These are phyloP conservation scores for Rhabdornis inornatus DNA, from an alignment of 2,113 vertebrate species.

Conservation along the genomic window DNA sequence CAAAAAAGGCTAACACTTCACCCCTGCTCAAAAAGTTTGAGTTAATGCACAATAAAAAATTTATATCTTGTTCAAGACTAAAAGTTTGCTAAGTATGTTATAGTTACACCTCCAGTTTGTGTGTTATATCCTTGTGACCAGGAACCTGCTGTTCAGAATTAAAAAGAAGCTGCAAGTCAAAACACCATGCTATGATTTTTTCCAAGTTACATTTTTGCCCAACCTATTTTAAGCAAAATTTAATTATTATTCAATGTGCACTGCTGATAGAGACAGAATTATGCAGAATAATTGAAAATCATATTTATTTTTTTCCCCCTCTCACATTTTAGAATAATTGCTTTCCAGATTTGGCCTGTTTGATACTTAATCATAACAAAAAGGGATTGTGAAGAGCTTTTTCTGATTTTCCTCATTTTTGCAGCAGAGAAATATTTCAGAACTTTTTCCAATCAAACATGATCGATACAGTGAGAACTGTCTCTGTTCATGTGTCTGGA, in stretches of 20 bases:
- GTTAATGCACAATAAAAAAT: neutral
- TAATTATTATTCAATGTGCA: neutral
- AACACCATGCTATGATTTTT: fast-evolving
- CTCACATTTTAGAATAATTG: neutral
- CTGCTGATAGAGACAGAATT: neutral
- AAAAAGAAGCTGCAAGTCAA: neutral
- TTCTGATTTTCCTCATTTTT: neutral
- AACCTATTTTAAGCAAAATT: neutral
- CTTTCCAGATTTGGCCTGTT: neutral
- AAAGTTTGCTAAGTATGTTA: neutral
- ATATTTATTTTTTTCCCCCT: neutral
- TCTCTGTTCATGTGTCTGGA: neutral
- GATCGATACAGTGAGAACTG: neutral
- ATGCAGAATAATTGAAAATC: neutral
- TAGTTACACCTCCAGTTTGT: neutral
- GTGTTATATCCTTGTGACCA: neutral
- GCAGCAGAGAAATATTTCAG: neutral
- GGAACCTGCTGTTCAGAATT: neutral
- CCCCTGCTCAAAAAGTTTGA: neutral
- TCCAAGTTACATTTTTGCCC: neutral
- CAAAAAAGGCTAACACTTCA: neutral
- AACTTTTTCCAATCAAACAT: neutral
- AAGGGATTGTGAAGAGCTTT: neutral
- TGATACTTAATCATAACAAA: neutral
- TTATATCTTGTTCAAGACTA: neutral